Conservation (phyloP, 1,140 invertebrate species). For the Calliopsis andreniformis region DNA sequence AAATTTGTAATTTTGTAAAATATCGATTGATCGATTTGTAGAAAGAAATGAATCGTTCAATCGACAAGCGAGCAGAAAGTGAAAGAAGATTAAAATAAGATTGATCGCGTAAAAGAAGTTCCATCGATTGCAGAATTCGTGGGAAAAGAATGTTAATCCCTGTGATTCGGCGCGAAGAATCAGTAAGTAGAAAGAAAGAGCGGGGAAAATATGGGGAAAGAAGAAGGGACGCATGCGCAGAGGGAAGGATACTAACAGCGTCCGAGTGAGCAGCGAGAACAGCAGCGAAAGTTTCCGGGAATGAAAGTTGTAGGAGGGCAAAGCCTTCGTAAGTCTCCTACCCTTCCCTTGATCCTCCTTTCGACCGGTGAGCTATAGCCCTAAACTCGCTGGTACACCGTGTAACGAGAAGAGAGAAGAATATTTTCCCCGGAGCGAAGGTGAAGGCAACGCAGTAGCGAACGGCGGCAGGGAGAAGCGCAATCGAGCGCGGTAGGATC, state of each 20-base stretch:
- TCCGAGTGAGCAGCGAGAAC: not conserved
- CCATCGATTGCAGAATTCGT: not conserved
- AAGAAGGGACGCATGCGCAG: constrained; percentile 38
- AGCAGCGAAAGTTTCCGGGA: constrained; percentile 43
- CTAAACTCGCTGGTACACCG: constrained; percentile 4
- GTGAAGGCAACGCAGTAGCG: not conserved
- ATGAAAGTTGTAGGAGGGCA: constrained; percentile 54
- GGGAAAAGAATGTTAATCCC: constrained; percentile 3
- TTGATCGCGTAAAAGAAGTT: not conserved
- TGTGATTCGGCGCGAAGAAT: not conserved
- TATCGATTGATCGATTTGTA: not conserved
- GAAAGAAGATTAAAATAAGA: not conserved
- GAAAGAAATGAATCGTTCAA: not conserved
- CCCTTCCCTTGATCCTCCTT: constrained; percentile 18
- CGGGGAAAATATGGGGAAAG: constrained; percentile 9
- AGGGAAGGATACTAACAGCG: constrained; percentile 1
- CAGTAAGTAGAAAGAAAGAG: constrained; percentile 9
- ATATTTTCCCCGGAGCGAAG: constrained; percentile 1
- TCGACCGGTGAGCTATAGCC: constrained; percentile 35
- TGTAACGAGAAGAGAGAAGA: not conserved
- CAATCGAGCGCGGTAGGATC: constrained; percentile 21
- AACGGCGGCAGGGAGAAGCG: not conserved
- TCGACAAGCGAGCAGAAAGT: not conserved
- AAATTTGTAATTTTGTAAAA: not conserved
- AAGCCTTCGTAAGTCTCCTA: constrained; percentile 29